Conservation (phyloP, 2,113 vertebrate genomes). For the Burhinus oedicnemus region DNA sequence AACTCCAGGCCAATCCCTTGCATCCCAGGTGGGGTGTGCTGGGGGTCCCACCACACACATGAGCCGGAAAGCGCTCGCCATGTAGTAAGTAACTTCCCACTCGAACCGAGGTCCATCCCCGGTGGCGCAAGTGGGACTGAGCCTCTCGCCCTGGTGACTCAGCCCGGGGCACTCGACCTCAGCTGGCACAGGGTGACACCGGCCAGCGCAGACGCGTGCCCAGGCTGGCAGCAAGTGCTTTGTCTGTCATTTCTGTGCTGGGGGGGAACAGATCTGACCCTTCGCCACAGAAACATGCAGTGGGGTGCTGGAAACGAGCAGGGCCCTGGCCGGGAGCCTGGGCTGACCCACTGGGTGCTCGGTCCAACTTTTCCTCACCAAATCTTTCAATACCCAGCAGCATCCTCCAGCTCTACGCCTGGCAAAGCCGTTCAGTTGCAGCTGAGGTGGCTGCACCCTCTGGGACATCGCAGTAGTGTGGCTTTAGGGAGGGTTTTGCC, state of each 20-base stretch:
- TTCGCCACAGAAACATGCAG: fast-evolving
- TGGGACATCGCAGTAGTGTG: fast-evolving
- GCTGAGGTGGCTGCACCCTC: not conserved
- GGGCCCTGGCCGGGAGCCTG: not conserved
- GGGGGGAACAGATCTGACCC: not conserved
- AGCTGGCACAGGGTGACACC: not conserved
- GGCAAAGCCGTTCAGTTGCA: not conserved
- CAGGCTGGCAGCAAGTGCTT: fast-evolving
- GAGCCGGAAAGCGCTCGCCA: fast-evolving
- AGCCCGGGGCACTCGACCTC: not conserved
- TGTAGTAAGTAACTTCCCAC: fast-evolving
- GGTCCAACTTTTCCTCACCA: not conserved
- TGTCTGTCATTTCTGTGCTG: not conserved
- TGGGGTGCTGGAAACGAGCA: not conserved
- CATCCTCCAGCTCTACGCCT: not conserved
- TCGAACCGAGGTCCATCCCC: fast-evolving
- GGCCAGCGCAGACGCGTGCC: not conserved
- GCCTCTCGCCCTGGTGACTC: not conserved
- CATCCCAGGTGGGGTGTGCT: not conserved
- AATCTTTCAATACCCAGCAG: not conserved
- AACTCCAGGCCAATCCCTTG: not conserved
- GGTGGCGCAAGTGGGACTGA: fast-evolving
- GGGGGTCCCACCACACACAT: not conserved
- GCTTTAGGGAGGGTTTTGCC: not conserved
- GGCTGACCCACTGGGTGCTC: not conserved